A percentile compares a stretch with the other conserved stretches of the same genome.
Evolutionary conservation across 2,888 invertebrate species (phyloP).

Genomic region (Andrena hattorfiana): DNA sequence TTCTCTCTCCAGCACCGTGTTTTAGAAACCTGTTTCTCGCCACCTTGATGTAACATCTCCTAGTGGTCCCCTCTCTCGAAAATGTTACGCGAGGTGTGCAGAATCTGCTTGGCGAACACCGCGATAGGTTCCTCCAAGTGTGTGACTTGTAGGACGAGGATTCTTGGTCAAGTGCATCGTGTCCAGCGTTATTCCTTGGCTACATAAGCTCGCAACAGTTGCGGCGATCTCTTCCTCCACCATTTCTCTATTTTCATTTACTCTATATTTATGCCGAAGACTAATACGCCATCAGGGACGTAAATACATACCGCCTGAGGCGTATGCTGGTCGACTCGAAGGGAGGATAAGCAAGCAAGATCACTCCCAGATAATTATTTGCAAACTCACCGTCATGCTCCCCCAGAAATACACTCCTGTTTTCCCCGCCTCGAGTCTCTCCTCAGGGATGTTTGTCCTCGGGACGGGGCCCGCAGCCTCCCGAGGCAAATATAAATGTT

Average conservation of each 20-base stretch:
- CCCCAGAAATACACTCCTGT: slow-evolving; percentile 35
- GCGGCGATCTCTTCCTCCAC: neutral
- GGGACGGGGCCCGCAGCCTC: slow-evolving; percentile 18
- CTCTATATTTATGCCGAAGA: slow-evolving; percentile 4
- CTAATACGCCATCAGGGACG: neutral
- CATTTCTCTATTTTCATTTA: neutral
- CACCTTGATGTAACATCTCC: slow-evolving; percentile 18
- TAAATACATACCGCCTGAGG: slow-evolving; percentile 20
- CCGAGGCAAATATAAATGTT: slow-evolving; percentile 44
- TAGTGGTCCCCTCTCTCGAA: neutral
- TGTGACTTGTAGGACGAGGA: too few relatives aligned
- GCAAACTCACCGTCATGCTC: slow-evolving; percentile 42
- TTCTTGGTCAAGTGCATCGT: slow-evolving; percentile 2
- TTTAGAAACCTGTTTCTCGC: slow-evolving; percentile 52
- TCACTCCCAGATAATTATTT: slow-evolving; percentile 49
- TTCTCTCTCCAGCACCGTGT: slow-evolving; percentile 39
- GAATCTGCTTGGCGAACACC: neutral
- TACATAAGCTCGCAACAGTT: too few relatives aligned
- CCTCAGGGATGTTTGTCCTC: slow-evolving; percentile 42
- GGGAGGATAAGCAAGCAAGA: slow-evolving; percentile 9
- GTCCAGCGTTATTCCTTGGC: too few relatives aligned
- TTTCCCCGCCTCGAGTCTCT: slow-evolving; percentile 8
- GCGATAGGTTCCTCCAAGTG: too few relatives aligned
- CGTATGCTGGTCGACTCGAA: neutral
- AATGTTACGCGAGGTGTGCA: neutral